Percentiles rank a stretch among this genome's conserved stretches.
These are phyloP conservation scores for Marisa cornuarietis DNA, from an alignment of 1,140 invertebrate genomes.

Conservation along the genomic window DNA sequence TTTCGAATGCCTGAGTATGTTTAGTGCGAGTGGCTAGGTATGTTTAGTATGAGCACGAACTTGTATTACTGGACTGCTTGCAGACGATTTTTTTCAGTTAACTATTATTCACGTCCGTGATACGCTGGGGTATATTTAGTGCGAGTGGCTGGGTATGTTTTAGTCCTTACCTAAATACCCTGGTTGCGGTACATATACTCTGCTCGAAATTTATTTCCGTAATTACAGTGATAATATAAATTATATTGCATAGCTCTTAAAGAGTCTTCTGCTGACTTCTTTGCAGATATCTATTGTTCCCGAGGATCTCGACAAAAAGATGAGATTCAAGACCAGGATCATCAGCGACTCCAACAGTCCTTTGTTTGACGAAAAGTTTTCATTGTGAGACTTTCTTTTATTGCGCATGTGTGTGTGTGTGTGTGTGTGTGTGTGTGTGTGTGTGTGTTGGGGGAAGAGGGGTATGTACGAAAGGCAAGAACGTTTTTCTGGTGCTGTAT, in stretches of 20 bases:
- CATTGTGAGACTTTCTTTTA: slow-evolving; percentile 55
- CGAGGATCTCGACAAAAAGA: slow-evolving; percentile 60
- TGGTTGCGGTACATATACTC: too few species aligned
- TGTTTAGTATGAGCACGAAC: too few species aligned
- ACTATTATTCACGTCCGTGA: too few species aligned
- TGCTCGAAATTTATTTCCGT: too few species aligned
- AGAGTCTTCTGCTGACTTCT: slow-evolving; percentile 16
- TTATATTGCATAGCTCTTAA: background rate
- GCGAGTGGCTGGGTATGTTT: too few species aligned
- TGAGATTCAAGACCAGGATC: slow-evolving; percentile 67
- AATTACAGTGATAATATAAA: too few species aligned
- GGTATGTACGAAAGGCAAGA: background rate
- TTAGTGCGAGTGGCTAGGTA: too few species aligned
- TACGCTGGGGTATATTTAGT: too few species aligned
- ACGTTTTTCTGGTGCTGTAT: background rate
- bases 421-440: background rate
- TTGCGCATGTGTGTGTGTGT: background rate
- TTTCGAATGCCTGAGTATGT: too few species aligned
- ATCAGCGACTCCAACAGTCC: slow-evolving; percentile 66
- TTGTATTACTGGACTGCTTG: too few species aligned
- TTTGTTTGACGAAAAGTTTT: slow-evolving; percentile 69
- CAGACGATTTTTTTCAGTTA: too few species aligned
- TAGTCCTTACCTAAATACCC: too few species aligned
- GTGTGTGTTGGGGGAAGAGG: background rate
- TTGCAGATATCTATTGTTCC: slow-evolving; percentile 55